Evolutionary conservation across 2,797 vertebrate genomes (phyloP), one percentile per base, ranked within the genome.

Genomic region (Peromyscus eremicus): DNA sequence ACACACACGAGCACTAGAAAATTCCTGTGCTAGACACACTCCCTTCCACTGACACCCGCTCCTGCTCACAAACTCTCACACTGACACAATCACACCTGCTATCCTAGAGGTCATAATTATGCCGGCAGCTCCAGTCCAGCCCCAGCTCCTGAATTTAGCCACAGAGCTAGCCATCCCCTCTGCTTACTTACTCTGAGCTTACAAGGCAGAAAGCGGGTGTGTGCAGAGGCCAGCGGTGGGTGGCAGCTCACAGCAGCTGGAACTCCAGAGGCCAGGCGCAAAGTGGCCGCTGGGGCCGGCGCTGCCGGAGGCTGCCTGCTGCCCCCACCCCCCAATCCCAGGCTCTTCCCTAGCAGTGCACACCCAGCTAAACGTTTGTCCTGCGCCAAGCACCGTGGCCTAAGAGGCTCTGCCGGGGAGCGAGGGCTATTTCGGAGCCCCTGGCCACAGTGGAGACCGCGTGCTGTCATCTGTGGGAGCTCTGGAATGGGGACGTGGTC

Each of bases 341-440:
- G 98, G 97, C 93, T 98, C 98, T 98, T 97, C 97, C 96, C 96
- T 98, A 98, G 40, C 71, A 25, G 89, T 57, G 23, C 77, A 19
- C 76, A 88, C 62, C 70, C 32, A 49, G 97, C 97, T 99, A 99
- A 98, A 98, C 98, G 99, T 98, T 99, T 98, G 99, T 99, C 99
- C 99, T 98, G 98, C 98, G 98, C 99, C 99, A 99, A 99, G 99
- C 99, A 99, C 98, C 98, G 94, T 98, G 97, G 99, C 99, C 83
- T 29, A 73, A 99, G 98, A 99, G 98, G 99, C 99, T 99, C 98
- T 97, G 97, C 99, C 97, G 99, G 99, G 99, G 99, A 32, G 14
- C 2, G 6, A 92, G 98, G 99, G 99, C 99, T 99, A 99, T 99
- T 99, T 99, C 98, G 97, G 99, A 99, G 99, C 99, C 98, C 99